Evolutionary conservation across 2,113 vertebrate species (phyloP).

Genomic region (Nothocercus nigrocapillus): DNA sequence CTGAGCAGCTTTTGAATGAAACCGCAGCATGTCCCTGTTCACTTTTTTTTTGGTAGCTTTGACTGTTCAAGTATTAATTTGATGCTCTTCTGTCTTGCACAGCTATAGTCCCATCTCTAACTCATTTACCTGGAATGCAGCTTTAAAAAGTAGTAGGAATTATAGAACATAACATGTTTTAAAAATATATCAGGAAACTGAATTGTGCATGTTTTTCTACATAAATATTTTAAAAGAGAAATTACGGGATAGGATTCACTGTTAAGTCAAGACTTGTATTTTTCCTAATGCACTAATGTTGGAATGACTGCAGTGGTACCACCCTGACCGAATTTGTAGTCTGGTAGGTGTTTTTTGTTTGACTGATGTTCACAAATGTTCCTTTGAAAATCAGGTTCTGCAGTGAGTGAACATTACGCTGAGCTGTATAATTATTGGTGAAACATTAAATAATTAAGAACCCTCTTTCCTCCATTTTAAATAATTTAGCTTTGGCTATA

Average conservation of each 20-base stretch:
- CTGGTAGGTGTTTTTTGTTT: conserved; percentile 62
- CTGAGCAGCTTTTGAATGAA: not conserved
- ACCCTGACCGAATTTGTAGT: conserved; percentile 51
- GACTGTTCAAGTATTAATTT: not conserved
- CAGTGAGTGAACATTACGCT: conserved; percentile 61
- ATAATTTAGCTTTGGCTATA: conserved; percentile 69
- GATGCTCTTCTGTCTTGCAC: conserved; percentile 25
- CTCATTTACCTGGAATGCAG: conserved; percentile 34
- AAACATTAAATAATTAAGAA: conserved; percentile 79
- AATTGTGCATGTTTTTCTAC: conserved; percentile 59
- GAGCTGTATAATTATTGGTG: conserved; percentile 72
- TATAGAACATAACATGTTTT: not conserved
- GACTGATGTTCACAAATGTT: conserved; percentile 65
- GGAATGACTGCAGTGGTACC: conserved; percentile 28
- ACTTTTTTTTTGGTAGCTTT: not conserved
- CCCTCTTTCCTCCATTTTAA: conserved; percentile 65
- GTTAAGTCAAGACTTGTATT: conserved; percentile 48
- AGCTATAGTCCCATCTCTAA: conserved; percentile 31
- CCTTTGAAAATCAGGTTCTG: conserved; percentile 69
- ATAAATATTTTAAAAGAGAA: conserved; percentile 69
- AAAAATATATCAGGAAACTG: conserved; percentile 41
- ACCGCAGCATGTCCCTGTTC: not conserved
- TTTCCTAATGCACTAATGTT: conserved; percentile 60
- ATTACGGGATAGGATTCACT: conserved; percentile 58
- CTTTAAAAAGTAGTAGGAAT: conserved; percentile 19